Conservation (phyloP, 2,113 vertebrate species). For the Oostethus manadensis region DNA sequence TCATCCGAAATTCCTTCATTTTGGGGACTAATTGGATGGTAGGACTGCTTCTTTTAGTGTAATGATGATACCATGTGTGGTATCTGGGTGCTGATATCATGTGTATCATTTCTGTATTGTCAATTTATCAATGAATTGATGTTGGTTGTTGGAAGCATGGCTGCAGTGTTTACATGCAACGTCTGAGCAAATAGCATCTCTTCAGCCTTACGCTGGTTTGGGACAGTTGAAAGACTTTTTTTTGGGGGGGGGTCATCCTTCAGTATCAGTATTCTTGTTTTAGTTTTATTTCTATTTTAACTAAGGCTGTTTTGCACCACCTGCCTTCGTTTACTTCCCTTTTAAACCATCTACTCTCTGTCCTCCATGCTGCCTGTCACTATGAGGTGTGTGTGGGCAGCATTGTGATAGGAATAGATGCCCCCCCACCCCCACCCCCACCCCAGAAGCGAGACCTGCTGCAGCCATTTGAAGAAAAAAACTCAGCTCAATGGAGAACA, state of each 20-base stretch:
- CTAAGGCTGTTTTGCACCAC: slow-evolving; percentile 2
- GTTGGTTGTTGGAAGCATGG: not conserved
- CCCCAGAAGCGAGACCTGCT: slow-evolving; percentile 74
- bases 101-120: too few relatives aligned
- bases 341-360: slow-evolving; percentile 29
- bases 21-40: not conserved
- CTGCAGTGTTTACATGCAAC: not conserved
- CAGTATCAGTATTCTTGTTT: not conserved
- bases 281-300: not conserved
- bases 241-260: not conserved
- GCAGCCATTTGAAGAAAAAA: slow-evolving; percentile 69
- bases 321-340: slow-evolving; percentile 21
- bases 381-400: slow-evolving; percentile 73
- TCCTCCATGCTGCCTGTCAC: slow-evolving; percentile 56
- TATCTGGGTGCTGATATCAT: not conserved
- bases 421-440: slow-evolving; percentile 70
- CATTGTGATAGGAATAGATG: slow-evolving; percentile 79
- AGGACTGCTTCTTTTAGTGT: too few relatives aligned
- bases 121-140: too few relatives aligned
- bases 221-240: too few relatives aligned
- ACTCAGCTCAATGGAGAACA: slow-evolving; percentile 76
- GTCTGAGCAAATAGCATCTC: not conserved
- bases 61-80: not conserved
- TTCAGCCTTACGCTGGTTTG: not conserved
- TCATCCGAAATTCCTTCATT: not conserved